phyloP scores from a whole-genome alignment of 1,140 invertebrate genomes.

The Zelostemma sp. region DNA sequence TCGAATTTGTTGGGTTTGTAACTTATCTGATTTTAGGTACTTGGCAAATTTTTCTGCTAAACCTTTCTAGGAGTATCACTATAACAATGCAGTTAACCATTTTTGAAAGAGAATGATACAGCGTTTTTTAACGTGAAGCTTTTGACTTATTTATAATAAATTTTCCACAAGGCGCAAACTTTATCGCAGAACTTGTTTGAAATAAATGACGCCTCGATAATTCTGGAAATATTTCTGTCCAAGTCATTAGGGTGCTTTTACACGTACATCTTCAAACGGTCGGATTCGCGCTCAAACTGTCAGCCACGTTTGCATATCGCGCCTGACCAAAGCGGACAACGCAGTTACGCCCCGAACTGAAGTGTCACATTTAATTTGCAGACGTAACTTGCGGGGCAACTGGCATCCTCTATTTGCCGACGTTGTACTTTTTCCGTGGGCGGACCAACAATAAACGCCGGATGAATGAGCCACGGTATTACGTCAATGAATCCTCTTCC shows the following conservation, averaged over 20 bases:
- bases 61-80: no score
- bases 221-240: conserved; percentile 24
- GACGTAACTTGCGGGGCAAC: conserved; percentile 17
- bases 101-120: no score
- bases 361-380: conserved; percentile 31
- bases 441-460: conserved; percentile 38
- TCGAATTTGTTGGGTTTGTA: conserved; percentile 15
- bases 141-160: no score
- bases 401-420: neutral
- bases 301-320: conserved; percentile 12
- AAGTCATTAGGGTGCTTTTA: conserved; percentile 24
- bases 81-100: no score
- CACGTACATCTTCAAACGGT: conserved; percentile 32
- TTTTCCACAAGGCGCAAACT: no score
- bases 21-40: conserved; percentile 16
- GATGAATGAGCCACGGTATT: conserved; percentile 34
- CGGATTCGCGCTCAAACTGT: conserved; percentile 18
- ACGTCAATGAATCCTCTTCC: conserved; percentile 45
- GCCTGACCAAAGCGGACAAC: conserved; percentile 17
- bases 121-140: no score
- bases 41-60: no score
- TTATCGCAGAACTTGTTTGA: no score
- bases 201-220: conserved; percentile 15
- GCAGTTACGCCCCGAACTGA: conserved; percentile 15
- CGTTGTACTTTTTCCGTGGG: conserved; percentile 1